A percentile compares a stretch with the other conserved stretches of the same genome.
These are phyloP conservation scores for Hoplias malabaricus DNA, from an alignment of 2,113 vertebrate species.

Conservation along the genomic window DNA sequence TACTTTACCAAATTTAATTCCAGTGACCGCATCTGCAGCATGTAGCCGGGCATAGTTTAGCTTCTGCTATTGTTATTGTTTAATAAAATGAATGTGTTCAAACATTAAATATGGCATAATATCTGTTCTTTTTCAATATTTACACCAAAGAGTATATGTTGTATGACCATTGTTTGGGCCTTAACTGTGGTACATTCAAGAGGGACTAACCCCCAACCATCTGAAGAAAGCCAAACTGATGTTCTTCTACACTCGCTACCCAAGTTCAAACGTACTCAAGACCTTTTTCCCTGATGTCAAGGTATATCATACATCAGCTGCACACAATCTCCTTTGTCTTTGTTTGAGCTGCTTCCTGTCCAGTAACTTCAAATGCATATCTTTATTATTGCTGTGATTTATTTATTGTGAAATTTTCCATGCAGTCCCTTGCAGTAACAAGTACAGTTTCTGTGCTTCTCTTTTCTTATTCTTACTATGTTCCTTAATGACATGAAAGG, in stretches of 20 bases:
- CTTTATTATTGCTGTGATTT: neutral
- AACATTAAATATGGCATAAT: too few species aligned
- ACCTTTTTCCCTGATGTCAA: conserved; percentile 92
- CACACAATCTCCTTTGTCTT: neutral
- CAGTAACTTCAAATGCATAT: neutral
- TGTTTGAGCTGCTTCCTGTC: neutral
- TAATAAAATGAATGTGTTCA: neutral
- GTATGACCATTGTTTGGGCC: conserved; percentile 62
- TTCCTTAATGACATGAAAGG: too few species aligned
- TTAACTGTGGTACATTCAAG: conserved; percentile 87
- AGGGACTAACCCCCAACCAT: conserved; percentile 87
- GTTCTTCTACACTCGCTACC: conserved; percentile 98
- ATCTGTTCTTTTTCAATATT: too few species aligned
- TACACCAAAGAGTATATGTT: too few species aligned
- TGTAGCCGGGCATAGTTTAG: neutral
- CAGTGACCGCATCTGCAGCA: neutral
- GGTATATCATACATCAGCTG: conserved; percentile 69
- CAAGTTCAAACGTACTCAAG: conserved; percentile 90
- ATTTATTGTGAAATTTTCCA: neutral
- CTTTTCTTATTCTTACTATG: too few species aligned
- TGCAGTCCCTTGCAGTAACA: neutral
- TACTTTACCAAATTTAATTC: neutral
- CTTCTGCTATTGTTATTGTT: neutral
- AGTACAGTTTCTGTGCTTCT: neutral
- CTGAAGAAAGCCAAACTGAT: conserved; percentile 97